Base-by-base conservation (phyloP, 2,113 vertebrate species). In the Terrapene triunguis region DNA sequence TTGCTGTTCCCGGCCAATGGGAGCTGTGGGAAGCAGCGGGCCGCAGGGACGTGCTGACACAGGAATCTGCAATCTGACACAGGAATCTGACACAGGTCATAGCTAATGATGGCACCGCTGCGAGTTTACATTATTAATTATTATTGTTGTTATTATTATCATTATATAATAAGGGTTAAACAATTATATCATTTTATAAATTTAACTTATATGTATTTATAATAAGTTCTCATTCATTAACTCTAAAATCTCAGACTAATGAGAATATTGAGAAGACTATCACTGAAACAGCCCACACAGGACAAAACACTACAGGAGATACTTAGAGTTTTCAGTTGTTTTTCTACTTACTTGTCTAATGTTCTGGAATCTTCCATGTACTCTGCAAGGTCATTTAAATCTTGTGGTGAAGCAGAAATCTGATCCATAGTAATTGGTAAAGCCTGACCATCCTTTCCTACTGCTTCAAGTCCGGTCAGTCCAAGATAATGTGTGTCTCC, bases 401-500 rank as follows among this genome's bases (percentile, higher is more conserved):
- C 99, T 19, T 94, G 95, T 3, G 99, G 99, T 54, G 97, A 99
- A 80, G 99, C 99, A 11, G 98, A 98, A 92, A 99, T 97, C 97
- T 99, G 99, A 32, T 98, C 97, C 80, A 97, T 89, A 83, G 90
- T 98, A 95, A 99, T 72, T 82, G 99, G 98, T 92, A 99, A 92
- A 6, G 98, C 97, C 10, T 99, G 98, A 5, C 99, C 99, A 1
- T 99, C 98, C 91, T 97, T 99, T 62, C 99, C 99, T 80, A 99
- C 99, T 93, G 99, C 98, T 96, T 99, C 99, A 89, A 99, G 96
- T 94, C 99, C 99, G 0, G 99, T 99, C 97, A 99, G 98, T 8
- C 99, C 99, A 89, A 99, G 96, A 97, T 99, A 99, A 93, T 99
- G 99, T 48, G 95, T 96, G 94, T 99, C 99, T 3, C 99, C 99